Conservation (phyloP, 92 coral and sea anemone species). For the Epizoanthus illoricatus region DNA sequence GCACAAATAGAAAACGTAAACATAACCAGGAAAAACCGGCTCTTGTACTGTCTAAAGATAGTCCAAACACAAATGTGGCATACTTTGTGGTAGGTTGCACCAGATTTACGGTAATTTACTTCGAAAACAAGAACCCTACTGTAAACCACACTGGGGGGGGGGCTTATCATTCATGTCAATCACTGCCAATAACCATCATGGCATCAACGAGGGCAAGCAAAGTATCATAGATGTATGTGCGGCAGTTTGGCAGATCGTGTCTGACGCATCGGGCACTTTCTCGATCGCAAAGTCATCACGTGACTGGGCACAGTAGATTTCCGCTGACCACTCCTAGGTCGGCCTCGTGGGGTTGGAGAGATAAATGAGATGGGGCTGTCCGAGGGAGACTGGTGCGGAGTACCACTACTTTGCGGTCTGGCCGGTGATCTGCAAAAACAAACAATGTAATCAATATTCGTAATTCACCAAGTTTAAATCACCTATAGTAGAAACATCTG, state of each 20-base stretch:
- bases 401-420: slow-evolving; percentile 44
- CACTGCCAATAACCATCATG: not conserved
- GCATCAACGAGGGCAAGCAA: not conserved
- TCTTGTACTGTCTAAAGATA: too few species aligned
- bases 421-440: slow-evolving; percentile 46
- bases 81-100: too few species aligned
- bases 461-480: not conserved
- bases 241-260: slow-evolving; percentile 91
- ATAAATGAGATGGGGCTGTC: slow-evolving; percentile 97
- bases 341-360: slow-evolving; percentile 65
- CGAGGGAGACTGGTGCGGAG: slow-evolving; percentile 97
- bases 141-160: too few species aligned
- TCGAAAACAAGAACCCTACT: too few species aligned
- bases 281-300: slow-evolving; percentile 82
- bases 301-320: slow-evolving; percentile 56
- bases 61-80: too few species aligned
- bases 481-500: too few species aligned
- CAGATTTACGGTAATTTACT: too few species aligned
- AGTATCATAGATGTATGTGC: slow-evolving; percentile 48
- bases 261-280: slow-evolving; percentile 63
- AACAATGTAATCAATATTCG: not conserved
- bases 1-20: too few species aligned
- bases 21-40: too few species aligned
- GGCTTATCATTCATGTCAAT: too few species aligned
- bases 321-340: slow-evolving; percentile 45